phyloP scores from a whole-genome alignment of 2,113 vertebrate genomes.

The Eublepharis macularius region DNA sequence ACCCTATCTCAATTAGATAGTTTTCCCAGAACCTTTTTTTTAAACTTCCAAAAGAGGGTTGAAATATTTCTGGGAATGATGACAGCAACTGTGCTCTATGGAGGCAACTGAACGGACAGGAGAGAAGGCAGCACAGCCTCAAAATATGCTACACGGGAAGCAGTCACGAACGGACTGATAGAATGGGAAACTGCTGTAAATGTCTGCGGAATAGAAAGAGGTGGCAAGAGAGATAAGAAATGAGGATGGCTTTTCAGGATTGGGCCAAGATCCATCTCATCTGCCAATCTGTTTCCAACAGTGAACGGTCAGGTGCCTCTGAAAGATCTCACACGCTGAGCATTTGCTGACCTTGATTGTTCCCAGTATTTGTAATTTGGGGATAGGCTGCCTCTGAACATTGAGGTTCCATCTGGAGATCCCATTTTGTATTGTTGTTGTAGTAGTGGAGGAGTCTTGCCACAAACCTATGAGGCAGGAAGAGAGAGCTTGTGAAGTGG shows the following conservation, averaged over 20 bases:
- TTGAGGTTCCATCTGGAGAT: background rate
- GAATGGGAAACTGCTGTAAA: background rate
- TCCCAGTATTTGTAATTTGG: background rate
- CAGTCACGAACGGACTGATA: background rate
- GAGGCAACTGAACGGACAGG: background rate
- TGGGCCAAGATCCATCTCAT: background rate
- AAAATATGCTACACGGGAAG: background rate
- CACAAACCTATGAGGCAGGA: background rate
- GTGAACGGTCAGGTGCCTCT: no score
- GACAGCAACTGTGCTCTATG: background rate
- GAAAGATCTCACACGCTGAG: background rate
- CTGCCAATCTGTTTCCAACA: background rate
- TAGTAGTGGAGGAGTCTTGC: background rate
- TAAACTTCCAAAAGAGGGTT: slow-evolving; percentile 27
- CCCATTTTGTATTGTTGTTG: background rate
- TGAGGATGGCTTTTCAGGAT: background rate
- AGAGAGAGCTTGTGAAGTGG: no score
- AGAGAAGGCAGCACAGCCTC: background rate
- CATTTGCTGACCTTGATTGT: background rate
- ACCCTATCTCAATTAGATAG: slow-evolving; percentile 35
- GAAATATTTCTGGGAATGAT: background rate
- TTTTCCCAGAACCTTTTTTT: slow-evolving; percentile 56
- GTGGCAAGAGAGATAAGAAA: no score
- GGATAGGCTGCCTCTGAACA: background rate
- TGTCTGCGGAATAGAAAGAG: background rate